Evolutionary conservation across 2,888 invertebrate species (phyloP).

Genomic region (Tiphia femorata): DNA sequence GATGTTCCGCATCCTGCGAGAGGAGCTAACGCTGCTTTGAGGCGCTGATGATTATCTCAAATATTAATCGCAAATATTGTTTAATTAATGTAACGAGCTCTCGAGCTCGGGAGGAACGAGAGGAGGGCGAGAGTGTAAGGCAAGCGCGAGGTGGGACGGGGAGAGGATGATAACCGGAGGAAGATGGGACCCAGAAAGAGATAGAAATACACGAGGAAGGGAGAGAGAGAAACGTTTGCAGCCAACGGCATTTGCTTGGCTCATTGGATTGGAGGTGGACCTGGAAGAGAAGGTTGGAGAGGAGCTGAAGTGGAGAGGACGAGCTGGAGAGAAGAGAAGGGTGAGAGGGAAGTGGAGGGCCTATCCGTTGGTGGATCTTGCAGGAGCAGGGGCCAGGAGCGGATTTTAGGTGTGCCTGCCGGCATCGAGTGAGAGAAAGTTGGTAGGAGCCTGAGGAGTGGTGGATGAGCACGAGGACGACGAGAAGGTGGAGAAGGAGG

Average conservation of each 20-base stretch:
- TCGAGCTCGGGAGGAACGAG: conserved; percentile 31
- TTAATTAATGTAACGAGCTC: conserved; percentile 62
- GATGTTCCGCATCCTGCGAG: conserved; percentile 48
- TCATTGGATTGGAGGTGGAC: conserved; percentile 4
- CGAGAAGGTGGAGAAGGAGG: conserved; percentile 6
- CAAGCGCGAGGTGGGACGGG: conserved; percentile 27
- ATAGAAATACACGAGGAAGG: background rate
- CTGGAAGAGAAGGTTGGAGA: background rate
- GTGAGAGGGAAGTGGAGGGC: conserved; percentile 8
- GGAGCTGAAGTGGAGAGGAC: conserved; percentile 7
- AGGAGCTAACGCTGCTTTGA: conserved; percentile 48
- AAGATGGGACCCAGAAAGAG: conserved; percentile 19
- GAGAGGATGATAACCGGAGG: conserved; percentile 26
- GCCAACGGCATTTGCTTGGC: background rate
- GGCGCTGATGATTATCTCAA: conserved; percentile 64
- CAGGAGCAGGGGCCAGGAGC: conserved; percentile 17
- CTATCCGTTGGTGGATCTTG: conserved; percentile 1
- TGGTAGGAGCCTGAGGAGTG: no score
- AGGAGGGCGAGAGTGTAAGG: conserved; percentile 27
- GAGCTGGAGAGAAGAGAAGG: no score
- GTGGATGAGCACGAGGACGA: conserved; percentile 6
- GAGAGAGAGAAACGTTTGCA: background rate
- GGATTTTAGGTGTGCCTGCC: conserved; percentile 26
- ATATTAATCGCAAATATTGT: conserved; percentile 67
- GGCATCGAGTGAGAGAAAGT: no score